A percentile compares a stretch with the other conserved stretches of the same genome.
Evolutionary conservation across 2,113 vertebrate genomes (phyloP).

Genomic region (Oryzias woworae): DNA sequence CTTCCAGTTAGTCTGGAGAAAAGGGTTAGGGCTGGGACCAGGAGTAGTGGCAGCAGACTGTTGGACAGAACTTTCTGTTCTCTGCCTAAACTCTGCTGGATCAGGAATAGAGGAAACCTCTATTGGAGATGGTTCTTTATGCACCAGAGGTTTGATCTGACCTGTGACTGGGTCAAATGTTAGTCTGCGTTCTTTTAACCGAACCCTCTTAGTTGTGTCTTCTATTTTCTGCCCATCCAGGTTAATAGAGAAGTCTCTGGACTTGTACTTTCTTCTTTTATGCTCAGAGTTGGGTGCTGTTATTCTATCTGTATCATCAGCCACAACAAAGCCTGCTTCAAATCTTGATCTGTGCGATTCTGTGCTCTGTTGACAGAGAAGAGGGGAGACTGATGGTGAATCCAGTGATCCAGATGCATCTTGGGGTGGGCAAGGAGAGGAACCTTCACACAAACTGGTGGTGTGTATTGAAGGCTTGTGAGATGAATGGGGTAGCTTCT

Average conservation of each 20-base stretch:
- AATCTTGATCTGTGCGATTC: constrained; percentile 74
- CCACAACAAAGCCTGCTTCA: constrained; percentile 65
- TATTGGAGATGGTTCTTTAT: constrained; percentile 87
- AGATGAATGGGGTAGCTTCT: constrained; percentile 77
- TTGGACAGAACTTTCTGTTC: constrained; percentile 84
- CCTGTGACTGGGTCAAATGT: constrained; percentile 97
- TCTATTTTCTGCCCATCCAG: constrained; percentile 88
- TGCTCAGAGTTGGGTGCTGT: constrained; percentile 80
- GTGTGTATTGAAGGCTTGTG: constrained; percentile 76
- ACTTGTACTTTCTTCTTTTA: constrained; percentile 91
- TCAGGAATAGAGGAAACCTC: constrained; percentile 72
- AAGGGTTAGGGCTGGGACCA: constrained; percentile 86
- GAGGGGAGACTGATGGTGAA: constrained; percentile 67
- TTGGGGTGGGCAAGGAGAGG: constrained; percentile 72
- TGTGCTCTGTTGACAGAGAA: constrained; percentile 63
- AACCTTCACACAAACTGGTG: constrained; percentile 73
- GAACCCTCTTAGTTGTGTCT: constrained; percentile 89
- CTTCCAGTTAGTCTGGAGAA: constrained; percentile 99
- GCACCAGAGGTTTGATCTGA: constrained; percentile 95
- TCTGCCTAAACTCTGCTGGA: constrained; percentile 79
- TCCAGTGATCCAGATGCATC: constrained; percentile 74
- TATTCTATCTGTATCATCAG: constrained; percentile 79
- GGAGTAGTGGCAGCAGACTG: constrained; percentile 56
- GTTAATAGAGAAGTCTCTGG: constrained; percentile 91
- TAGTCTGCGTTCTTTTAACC: constrained; percentile 97